Evolutionary conservation across 2,888 invertebrate genomes (phyloP).

Genomic region (Sepiola atlantica): DNA sequence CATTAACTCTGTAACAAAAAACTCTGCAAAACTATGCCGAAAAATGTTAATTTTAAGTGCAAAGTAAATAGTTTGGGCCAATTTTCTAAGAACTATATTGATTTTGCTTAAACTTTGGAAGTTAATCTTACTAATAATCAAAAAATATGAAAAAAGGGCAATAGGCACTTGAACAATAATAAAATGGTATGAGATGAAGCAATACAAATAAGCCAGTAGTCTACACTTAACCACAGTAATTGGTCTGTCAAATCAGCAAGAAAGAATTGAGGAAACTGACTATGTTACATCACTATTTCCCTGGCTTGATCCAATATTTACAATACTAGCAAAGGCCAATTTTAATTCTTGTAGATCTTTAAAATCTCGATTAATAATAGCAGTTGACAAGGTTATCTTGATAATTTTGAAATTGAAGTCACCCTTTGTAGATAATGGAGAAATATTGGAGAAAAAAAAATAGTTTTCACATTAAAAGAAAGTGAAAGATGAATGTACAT

Average conservation of each 20-base stretch:
- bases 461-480: not conserved
- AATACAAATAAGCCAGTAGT: not conserved
- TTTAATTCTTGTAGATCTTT: not conserved
- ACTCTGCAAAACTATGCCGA: not conserved
- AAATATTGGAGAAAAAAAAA: not conserved
- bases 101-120: not conserved
- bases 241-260: slow-evolving; percentile 14
- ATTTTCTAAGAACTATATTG: not conserved
- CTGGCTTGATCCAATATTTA: not conserved
- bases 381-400: not conserved
- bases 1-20: not conserved
- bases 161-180: slow-evolving; percentile 32
- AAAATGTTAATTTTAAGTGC: not conserved
- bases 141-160: not conserved
- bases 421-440: not conserved
- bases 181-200: not conserved
- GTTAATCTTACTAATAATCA: not conserved
- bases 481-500: not conserved
- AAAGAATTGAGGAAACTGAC: not conserved
- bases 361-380: slow-evolving; percentile 24
- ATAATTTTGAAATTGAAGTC: not conserved
- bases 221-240: not conserved
- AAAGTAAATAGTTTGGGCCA: not conserved
- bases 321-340: not conserved
- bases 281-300: not conserved